Evolutionary conservation across 2,888 invertebrate species (phyloP).

Genomic region (Chalcis sispes): DNA sequence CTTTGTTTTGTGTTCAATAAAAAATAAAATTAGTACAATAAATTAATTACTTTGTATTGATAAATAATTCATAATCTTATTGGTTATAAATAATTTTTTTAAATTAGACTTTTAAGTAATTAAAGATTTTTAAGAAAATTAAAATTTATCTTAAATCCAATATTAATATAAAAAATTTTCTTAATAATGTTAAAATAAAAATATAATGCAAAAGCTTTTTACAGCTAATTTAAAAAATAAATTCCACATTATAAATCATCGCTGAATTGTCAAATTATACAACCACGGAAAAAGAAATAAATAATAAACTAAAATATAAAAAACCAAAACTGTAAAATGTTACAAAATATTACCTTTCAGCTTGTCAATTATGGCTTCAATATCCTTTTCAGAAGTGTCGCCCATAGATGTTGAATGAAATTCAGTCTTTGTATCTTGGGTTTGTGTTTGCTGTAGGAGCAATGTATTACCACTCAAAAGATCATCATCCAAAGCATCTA

Average conservation of each 20-base stretch:
- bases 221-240: not conserved
- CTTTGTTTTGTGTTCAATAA: too few species aligned
- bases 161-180: too few species aligned
- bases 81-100: too few species aligned
- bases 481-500: conserved; percentile 68
- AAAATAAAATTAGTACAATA: too few species aligned
- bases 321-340: conserved; percentile 6
- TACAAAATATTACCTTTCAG: conserved; percentile 68
- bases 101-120: too few species aligned
- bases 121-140: too few species aligned
- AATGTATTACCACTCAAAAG: conserved; percentile 60
- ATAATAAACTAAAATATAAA: conserved; percentile 22
- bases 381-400: conserved; percentile 71
- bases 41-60: too few species aligned
- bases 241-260: conserved; percentile 21
- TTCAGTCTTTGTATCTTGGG: conserved; percentile 63
- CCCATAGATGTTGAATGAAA: conserved; percentile 64
- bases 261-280: conserved; percentile 37
- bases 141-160: too few species aligned
- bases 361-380: conserved; percentile 73
- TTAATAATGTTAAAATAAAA: not conserved
- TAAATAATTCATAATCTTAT: too few species aligned
- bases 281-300: conserved; percentile 41
- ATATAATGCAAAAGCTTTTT: not conserved
- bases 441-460: conserved; percentile 8